Evolutionary conservation across 2,888 invertebrate species (phyloP), one percentile per base, ranked within the genome.

Genomic region (Acleris cristana): DNA sequence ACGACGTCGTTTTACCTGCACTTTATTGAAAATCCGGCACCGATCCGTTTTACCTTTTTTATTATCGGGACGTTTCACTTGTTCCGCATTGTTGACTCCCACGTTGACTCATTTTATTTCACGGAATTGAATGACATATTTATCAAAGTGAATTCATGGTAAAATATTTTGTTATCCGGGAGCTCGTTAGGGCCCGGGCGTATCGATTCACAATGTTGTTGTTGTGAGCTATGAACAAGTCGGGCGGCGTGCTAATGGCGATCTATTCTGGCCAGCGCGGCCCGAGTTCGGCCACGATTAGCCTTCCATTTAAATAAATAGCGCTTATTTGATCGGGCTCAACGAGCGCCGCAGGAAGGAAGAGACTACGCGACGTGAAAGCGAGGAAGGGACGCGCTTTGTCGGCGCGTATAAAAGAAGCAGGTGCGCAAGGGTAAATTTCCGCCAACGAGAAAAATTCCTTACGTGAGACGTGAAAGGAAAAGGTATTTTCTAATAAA

Each of bases 21-120:
- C 81, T 84, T 81, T 87, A 87, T 88, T 87, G 85, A 85, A 88
- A 88, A 86, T 86, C 84, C 82, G 82, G 79, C 75, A 65, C 76
- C 83, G 82, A 84, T 82, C 81, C 82, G 79, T 83, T 88, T 81
- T 81, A 82, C 86, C 85, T 86, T 85, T 86, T 83, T 87, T 86
- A 84, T 87, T 87, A 87, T 86, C 82, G 83, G 81, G 85, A 83
- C 85, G 76, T 84, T 89, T 87, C 85, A 87, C 87, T 88, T 86
- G 84, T 88, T 89, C 83, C 87, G 80, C 85, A 82, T 86, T 88
- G 87, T 87, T 89, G 86, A 86, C 80, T 85, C 79, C 71, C 79
- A 78, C 82, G 83, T 84, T 78, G 81, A 84, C 81, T 85, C 83
- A 83, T 84, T 87, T 87, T 85, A 83, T 85, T 84, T 81, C 79